Conservation (phyloP, 2,888 invertebrate genomes). For the Eupsilia transversa region DNA sequence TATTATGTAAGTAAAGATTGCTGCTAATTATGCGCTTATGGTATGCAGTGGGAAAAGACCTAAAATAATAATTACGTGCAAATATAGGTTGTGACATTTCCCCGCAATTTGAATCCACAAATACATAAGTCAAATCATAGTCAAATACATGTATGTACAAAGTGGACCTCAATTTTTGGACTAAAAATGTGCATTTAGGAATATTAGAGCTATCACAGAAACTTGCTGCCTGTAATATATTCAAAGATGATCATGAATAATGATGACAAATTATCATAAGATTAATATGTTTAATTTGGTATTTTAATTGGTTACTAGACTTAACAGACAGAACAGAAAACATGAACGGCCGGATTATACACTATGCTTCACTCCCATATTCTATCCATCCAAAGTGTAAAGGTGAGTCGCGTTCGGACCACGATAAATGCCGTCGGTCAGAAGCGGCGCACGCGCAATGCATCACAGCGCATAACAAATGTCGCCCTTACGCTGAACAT, state of each 20-base stretch:
- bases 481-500: slow-evolving; percentile 68
- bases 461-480: slow-evolving; percentile 74
- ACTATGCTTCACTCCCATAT: slow-evolving; percentile 12
- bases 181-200: neutral
- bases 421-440: slow-evolving; percentile 80
- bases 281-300: neutral
- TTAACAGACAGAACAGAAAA: neutral
- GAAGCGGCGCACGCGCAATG: slow-evolving; percentile 73
- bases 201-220: neutral
- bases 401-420: slow-evolving; percentile 69
- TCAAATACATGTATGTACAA: too few species aligned
- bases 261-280: neutral
- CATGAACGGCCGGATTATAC: neutral
- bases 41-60: neutral
- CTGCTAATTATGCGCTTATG: neutral
- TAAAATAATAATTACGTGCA: neutral
- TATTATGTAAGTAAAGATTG: too few species aligned
- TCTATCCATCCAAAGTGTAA: slow-evolving; percentile 50
- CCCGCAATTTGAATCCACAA: neutral
- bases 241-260: neutral
- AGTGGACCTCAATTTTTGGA: neutral
- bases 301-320: neutral
- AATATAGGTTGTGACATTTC: neutral
- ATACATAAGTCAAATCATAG: too few species aligned
- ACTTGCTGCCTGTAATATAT: neutral